Conservation (phyloP, 2,888 invertebrate species). For the Melanophora roralis region DNA sequence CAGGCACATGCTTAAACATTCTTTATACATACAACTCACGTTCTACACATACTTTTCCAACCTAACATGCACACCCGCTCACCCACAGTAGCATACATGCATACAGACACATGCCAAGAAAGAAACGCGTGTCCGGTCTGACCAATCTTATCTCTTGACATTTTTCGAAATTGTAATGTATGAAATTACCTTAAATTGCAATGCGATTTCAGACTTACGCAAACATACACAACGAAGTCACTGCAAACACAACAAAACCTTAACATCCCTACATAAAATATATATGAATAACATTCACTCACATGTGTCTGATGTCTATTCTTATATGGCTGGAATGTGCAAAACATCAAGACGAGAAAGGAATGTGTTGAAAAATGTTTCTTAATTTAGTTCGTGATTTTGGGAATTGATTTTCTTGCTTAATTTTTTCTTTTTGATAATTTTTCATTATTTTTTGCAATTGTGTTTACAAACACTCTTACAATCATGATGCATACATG, state of each 20-base stretch:
- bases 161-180: slow-evolving; percentile 45
- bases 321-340: slow-evolving; percentile 45
- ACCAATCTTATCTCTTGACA: slow-evolving; percentile 36
- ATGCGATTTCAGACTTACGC: slow-evolving; percentile 13
- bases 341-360: slow-evolving; percentile 44
- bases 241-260: slow-evolving; percentile 14
- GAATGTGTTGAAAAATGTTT: slow-evolving; percentile 53
- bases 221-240: not conserved
- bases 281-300: not conserved
- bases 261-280: not conserved
- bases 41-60: not conserved
- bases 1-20: slow-evolving; percentile 18
- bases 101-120: slow-evolving; percentile 35
- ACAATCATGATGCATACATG: slow-evolving; percentile 32
- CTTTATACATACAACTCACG: slow-evolving; percentile 41
- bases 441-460: slow-evolving; percentile 59
- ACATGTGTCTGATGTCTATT: slow-evolving; percentile 31
- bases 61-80: not conserved
- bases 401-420: slow-evolving; percentile 60
- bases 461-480: slow-evolving; percentile 10
- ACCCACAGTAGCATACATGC: not conserved
- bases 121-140: slow-evolving; percentile 44
- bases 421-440: slow-evolving; percentile 44
- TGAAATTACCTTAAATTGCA: slow-evolving; percentile 61
- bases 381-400: slow-evolving; percentile 55